phyloP scores from a whole-genome alignment of 2,797 vertebrate species.

The Amblyraja radiata region DNA sequence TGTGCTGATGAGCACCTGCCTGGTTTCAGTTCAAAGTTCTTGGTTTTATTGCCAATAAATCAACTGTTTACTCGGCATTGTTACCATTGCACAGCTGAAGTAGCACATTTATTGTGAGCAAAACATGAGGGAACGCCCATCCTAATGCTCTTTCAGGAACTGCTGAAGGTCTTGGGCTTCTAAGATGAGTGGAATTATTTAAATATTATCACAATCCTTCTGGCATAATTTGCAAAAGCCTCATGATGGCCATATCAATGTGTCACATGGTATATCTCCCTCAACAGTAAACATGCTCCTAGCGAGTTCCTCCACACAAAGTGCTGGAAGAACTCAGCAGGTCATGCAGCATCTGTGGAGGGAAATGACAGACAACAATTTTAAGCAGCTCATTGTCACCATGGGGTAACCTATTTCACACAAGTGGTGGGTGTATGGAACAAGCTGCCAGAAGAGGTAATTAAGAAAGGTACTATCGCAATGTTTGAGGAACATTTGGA shows the following conservation, averaged over 20 bases:
- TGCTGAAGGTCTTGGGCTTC: background rate
- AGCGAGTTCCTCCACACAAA: too few species aligned
- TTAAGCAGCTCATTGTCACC: background rate
- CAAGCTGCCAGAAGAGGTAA: too few species aligned
- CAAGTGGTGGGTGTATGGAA: too few species aligned
- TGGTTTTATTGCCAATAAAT: background rate
- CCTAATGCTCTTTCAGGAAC: background rate
- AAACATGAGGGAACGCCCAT: background rate
- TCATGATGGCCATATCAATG: background rate
- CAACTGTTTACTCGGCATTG: background rate
- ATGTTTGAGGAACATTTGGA: too few species aligned
- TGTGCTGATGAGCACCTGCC: background rate
- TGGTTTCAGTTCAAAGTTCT: background rate
- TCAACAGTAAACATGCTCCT: too few species aligned
- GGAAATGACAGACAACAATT: too few species aligned
- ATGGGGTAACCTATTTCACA: background rate
- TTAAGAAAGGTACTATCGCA: too few species aligned
- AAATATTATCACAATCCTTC: background rate
- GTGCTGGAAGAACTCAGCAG: too few species aligned
- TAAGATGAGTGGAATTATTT: background rate
- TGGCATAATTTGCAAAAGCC: background rate
- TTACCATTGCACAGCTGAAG: background rate
- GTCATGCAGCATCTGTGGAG: too few species aligned
- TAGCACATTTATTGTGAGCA: background rate
- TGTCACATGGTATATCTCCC: background rate